phyloP scores from a whole-genome alignment of 2,888 invertebrate species.

The Heliconius sara region DNA sequence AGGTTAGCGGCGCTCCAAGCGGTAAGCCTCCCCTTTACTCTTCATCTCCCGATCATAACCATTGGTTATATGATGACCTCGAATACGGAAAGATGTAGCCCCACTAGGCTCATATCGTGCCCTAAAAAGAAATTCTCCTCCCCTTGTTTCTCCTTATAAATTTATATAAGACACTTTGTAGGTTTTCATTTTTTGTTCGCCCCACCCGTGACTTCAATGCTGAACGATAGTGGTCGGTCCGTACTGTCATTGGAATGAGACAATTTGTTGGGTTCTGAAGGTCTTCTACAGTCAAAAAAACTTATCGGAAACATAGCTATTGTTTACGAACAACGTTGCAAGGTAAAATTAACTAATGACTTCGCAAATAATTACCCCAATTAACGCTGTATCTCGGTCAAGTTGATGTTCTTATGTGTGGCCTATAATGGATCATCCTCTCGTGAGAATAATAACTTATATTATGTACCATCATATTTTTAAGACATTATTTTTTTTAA shows the following conservation, averaged over 20 bases:
- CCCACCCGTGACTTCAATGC: constrained; percentile 75
- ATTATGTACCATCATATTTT: constrained; percentile 5
- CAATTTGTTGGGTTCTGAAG: constrained; percentile 68
- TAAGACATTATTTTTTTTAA: not conserved
- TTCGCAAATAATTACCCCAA: constrained; percentile 27
- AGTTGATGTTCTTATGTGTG: constrained; percentile 15
- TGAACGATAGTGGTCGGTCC: constrained; percentile 64
- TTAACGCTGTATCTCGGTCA: constrained; percentile 21
- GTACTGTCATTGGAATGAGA: constrained; percentile 69
- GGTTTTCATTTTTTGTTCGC: constrained; percentile 61
- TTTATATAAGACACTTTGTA: constrained; percentile 28
- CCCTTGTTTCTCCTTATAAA: constrained; percentile 12
- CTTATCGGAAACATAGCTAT: constrained; percentile 24
- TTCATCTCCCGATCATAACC: constrained; percentile 66
- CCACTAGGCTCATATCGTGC: constrained; percentile 54
- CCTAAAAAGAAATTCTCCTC: constrained; percentile 22
- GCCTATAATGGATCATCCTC: constrained; percentile 19
- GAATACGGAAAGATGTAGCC: constrained; percentile 69
- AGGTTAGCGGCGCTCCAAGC: constrained; percentile 98
- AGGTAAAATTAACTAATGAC: constrained; percentile 25
- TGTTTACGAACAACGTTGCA: constrained; percentile 32
- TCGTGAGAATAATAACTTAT: not conserved
- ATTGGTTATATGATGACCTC: constrained; percentile 77
- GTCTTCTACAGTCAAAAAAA: constrained; percentile 46
- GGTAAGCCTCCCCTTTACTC: constrained; percentile 85